These are phyloP conservation scores for Tribolium castaneum DNA, from an alignment of 1,140 invertebrate species.

Conservation along the genomic window DNA sequence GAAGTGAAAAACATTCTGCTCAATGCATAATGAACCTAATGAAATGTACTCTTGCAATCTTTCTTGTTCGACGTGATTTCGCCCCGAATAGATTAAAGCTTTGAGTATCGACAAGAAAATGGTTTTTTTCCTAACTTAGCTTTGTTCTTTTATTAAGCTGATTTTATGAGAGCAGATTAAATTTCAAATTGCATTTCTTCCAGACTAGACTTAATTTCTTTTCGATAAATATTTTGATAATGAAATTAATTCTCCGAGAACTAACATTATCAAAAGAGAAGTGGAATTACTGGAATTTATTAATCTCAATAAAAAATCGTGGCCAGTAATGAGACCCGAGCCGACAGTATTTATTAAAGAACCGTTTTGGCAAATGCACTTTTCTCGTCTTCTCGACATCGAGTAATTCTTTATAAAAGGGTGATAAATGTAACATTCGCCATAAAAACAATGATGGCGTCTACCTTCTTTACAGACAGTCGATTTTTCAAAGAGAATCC, in stretches of 20 bases:
- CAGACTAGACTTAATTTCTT: background rate
- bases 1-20: conserved; percentile 8
- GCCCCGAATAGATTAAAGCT: conserved; percentile 10
- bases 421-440: conserved; percentile 50
- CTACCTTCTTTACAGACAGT: conserved; percentile 6
- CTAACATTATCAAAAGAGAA: background rate
- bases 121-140: background rate
- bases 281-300: conserved; percentile 14
- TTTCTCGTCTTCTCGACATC: conserved; percentile 48
- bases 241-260: background rate
- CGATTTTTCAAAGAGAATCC: conserved; percentile 32
- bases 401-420: conserved; percentile 52
- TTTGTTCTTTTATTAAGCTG: conserved; percentile 2
- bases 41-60: conserved; percentile 20
- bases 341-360: conserved; percentile 35
- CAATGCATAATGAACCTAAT: conserved; percentile 17
- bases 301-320: conserved; percentile 33
- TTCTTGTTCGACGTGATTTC: conserved; percentile 10
- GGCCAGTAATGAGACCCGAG: background rate
- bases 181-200: conserved; percentile 3
- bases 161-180: conserved; percentile 1
- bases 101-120: background rate
- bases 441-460: conserved; percentile 39
- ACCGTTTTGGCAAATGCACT: conserved; percentile 50
- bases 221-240: conserved; percentile 1